Evolutionary conservation across 2,888 invertebrate genomes (phyloP).

Genomic region (Drosophila subquinaria): DNA sequence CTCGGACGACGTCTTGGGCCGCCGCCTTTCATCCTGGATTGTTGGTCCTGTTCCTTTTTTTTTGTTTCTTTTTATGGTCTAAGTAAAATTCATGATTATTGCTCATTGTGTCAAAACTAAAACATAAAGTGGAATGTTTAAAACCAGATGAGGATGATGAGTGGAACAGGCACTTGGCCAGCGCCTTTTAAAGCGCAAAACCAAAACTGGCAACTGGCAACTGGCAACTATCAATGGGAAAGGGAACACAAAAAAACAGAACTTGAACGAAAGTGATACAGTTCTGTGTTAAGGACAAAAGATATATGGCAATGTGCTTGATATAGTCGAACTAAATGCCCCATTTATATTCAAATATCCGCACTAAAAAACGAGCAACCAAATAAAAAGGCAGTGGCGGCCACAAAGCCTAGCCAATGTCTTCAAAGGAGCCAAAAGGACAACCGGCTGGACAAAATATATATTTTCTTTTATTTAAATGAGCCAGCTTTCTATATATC

Average conservation of each 20-base stretch:
- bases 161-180: conserved; percentile 44
- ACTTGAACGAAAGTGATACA: conserved; percentile 23
- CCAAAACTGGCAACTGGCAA: conserved; percentile 51
- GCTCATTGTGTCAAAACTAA: conserved; percentile 81
- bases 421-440: conserved; percentile 61
- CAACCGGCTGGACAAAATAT: conserved; percentile 62
- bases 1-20: conserved; percentile 65
- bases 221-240: conserved; percentile 68
- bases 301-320: conserved; percentile 79
- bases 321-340: conserved; percentile 82
- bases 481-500: conserved; percentile 57
- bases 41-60: conserved; percentile 15
- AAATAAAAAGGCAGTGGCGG: conserved; percentile 65
- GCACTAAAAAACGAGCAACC: conserved; percentile 76
- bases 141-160: conserved; percentile 77
- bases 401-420: conserved; percentile 63
- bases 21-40: conserved; percentile 29
- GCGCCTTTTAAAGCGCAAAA: conserved; percentile 45
- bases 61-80: conserved; percentile 68
- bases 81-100: conserved; percentile 81
- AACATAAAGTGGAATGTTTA: conserved; percentile 81
- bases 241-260: background rate
- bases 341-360: conserved; percentile 83
- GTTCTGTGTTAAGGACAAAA: conserved; percentile 58
- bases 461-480: conserved; percentile 81